Percentiles rank a stretch among this genome's conserved stretches.
Evolutionary conservation across 2,888 invertebrate species (phyloP).

Genomic region (Callyntrura guangdongensis): DNA sequence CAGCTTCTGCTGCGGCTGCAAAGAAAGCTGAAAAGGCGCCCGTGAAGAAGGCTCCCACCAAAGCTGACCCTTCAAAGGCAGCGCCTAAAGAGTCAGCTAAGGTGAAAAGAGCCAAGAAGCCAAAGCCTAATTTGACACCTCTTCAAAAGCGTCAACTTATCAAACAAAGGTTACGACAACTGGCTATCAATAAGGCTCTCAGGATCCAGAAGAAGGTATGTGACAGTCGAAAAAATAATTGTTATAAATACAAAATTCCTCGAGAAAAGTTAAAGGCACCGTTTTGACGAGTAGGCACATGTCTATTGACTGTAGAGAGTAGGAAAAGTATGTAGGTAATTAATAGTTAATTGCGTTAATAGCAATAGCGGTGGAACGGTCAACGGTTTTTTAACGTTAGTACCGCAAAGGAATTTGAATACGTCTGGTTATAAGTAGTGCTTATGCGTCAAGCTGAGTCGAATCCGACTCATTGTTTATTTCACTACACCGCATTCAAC

Average conservation of each 20-base stretch:
- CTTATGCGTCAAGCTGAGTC: no score
- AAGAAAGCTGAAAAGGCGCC: conserved; percentile 85
- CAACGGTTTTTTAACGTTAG: neutral
- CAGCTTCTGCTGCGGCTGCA: conserved; percentile 86
- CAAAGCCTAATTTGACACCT: conserved; percentile 82
- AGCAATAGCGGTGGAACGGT: no score
- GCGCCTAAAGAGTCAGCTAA: conserved; percentile 86
- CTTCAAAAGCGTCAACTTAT: conserved; percentile 82
- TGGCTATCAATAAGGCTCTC: conserved; percentile 91
- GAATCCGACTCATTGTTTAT: no score
- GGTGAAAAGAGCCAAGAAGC: conserved; percentile 87
- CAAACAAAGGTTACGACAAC: conserved; percentile 85
- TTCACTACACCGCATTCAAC: no score
- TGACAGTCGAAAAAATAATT: no score
- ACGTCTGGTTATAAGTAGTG: no score
- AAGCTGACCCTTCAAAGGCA: conserved; percentile 88
- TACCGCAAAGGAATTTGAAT: neutral
- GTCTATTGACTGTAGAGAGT: no score
- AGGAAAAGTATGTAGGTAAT: no score
- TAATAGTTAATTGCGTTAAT: no score
- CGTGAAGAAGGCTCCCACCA: conserved; percentile 86
- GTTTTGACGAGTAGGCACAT: no score
- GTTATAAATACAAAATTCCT: no score
- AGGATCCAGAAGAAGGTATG: conserved; percentile 94
- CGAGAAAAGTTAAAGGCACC: no score